phyloP scores from a whole-genome alignment of 2,797 vertebrate genomes.

The Bryconaethiops microstoma region DNA sequence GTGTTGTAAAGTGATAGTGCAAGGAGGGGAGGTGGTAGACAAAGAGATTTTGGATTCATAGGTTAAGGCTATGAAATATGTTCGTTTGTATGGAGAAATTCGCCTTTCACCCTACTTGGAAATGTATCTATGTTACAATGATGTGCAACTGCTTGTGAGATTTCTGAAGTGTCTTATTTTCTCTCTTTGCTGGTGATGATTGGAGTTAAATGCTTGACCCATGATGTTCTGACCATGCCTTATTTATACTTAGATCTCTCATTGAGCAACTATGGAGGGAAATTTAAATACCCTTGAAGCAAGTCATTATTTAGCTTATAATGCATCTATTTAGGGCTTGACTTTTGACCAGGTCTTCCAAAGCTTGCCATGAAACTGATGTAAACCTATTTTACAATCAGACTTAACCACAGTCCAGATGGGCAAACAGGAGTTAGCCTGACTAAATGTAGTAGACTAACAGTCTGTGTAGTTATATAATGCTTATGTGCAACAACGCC shows the following conservation, averaged over 20 bases:
- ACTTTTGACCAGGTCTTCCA: conserved; percentile 1
- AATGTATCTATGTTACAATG: too few relatives aligned
- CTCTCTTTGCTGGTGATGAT: too few relatives aligned
- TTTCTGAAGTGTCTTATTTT: too few relatives aligned
- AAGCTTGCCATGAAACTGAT: conserved; percentile 1
- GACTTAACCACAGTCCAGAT: not conserved
- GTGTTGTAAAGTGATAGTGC: too few relatives aligned
- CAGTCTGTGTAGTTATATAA: not conserved
- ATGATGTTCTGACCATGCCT: too few relatives aligned
- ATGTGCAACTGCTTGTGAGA: too few relatives aligned
- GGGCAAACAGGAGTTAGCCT: not conserved
- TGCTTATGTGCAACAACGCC: not conserved
- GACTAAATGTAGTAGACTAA: not conserved
- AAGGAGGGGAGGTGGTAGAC: too few relatives aligned
- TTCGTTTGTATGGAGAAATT: too few relatives aligned
- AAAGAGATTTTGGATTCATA: too few relatives aligned
- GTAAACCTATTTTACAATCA: not conserved
- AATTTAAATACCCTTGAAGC: not conserved
- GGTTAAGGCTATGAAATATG: too few relatives aligned
- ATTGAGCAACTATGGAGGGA: not conserved
- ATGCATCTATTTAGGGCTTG: not conserved
- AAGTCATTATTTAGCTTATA: not conserved
- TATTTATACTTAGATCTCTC: conserved; percentile 1
- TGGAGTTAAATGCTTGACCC: too few relatives aligned
- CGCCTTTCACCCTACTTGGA: too few relatives aligned